Percentiles rank a stretch among this genome's conserved stretches.
phyloP scores from a whole-genome alignment of 2,797 vertebrate species.

The Sebastes paucispinis region DNA sequence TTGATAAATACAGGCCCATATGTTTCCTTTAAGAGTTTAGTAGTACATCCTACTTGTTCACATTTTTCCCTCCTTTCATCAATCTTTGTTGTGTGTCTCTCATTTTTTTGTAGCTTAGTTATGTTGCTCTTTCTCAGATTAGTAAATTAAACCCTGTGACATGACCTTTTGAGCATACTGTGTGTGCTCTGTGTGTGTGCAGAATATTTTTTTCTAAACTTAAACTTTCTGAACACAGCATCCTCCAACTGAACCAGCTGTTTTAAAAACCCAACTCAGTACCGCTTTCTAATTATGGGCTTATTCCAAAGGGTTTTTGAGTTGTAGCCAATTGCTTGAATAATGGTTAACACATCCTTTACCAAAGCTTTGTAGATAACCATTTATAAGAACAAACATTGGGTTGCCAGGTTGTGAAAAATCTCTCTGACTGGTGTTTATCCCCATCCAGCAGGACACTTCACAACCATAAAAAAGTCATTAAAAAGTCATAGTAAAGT shows the following conservation, averaged over 20 bases:
- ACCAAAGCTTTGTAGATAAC: neutral
- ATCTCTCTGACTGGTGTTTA: neutral
- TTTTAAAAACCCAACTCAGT: neutral
- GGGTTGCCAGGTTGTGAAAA: neutral
- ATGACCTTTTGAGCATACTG: neutral
- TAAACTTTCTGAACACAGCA: neutral
- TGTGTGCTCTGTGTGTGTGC: no score
- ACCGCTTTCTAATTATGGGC: neutral
- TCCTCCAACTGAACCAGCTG: neutral
- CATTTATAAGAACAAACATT: neutral
- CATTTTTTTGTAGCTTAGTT: neutral
- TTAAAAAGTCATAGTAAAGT: neutral
- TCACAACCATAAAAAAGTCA: no score
- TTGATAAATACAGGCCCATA: no score
- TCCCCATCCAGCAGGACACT: neutral
- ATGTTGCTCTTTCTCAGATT: neutral
- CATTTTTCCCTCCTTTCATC: neutral
- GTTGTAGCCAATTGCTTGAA: neutral
- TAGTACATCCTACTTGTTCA: neutral
- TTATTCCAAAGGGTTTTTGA: neutral
- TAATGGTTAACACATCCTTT: neutral
- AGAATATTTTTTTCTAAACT: neutral
- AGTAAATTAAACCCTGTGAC: neutral
- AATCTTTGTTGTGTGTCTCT: neutral
- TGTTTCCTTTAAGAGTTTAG: neutral